Base-by-base conservation (phyloP, 2,888 invertebrate species). In the Lithophane leautieri region DNA sequence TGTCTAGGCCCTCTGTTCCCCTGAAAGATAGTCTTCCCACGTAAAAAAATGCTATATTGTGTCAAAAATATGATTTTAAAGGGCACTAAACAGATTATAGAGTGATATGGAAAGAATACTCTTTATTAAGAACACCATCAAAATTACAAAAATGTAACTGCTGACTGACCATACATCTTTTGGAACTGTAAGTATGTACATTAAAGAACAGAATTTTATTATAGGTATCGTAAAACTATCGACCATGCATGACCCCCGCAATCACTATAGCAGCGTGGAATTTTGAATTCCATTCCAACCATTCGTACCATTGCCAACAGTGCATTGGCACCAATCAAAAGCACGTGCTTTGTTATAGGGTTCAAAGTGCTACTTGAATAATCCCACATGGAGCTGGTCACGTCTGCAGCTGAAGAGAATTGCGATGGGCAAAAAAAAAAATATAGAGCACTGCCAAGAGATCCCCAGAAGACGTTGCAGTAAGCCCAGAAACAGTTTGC, bases 251-350 rank as follows among this genome's bases (percentile, higher is more conserved):
- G 56, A 40, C 25, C 52, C 16, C 16, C 54, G 54, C 22, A 54
- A 56, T 44, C 28, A 22, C 9, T 16, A 47, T 25, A 47, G 34
- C 16, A 47, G 14, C 42, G 16, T 47, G 19, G n/a, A 50, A 77
- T 77, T 67, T 58, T 50, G 2, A 61, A 66, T 77, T 77, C 40
- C 47, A 77, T 75, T 65, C 16, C 47, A 22, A 76, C 8, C 52
- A 78, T 76, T 60, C 40, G 34, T 67, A 60, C 34, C 52, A 78
- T 54, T 76, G 44, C 40, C 60, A 54, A 47, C 1, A 78, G 42
- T 68, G 52, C 76, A 61, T 69, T 61, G 52, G 60, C 78, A 68
- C 34, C 42, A 77, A 76, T 19, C 42, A 61, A 66, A 78, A 67
- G 14, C 60, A 47, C 25, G 52, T 52, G 68, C 25, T 69, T 40